Evolutionary conservation across 2,888 invertebrate genomes (phyloP).

Genomic region (Macrophya alboannulata): DNA sequence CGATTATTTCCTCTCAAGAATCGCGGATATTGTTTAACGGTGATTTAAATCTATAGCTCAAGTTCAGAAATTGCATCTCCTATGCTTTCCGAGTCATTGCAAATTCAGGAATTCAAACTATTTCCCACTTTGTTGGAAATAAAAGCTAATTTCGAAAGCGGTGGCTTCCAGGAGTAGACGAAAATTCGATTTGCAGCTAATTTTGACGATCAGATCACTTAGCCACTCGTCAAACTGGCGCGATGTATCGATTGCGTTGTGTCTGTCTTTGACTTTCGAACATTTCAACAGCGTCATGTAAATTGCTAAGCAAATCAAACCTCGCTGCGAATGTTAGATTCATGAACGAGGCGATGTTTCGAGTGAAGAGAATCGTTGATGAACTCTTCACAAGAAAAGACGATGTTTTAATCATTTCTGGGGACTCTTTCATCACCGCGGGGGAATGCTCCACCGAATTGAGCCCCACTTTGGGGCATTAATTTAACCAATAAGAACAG

Average conservation of each 20-base stretch:
- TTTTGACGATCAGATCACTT: neutral
- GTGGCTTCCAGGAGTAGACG: neutral
- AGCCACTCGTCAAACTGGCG: neutral
- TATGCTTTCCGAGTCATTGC: neutral
- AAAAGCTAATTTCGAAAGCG: neutral
- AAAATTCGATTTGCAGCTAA: neutral
- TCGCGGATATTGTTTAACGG: neutral
- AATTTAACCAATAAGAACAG: conserved; percentile 9
- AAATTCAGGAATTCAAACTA: neutral
- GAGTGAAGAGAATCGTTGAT: neutral
- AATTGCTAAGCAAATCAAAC: neutral
- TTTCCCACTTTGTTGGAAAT: neutral
- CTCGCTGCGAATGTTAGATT: neutral
- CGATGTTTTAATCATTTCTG: conserved; percentile 22
- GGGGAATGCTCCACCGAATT: neutral
- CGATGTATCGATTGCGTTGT: neutral
- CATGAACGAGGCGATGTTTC: neutral
- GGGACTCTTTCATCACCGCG: neutral
- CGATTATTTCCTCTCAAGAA: neutral
- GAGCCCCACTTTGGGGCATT: neutral
- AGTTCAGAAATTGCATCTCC: neutral
- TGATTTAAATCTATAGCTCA: neutral
- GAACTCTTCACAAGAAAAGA: conserved; percentile 10
- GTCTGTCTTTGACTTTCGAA: neutral
- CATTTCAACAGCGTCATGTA: neutral